These are phyloP conservation scores for Drosophila neocordata DNA, from an alignment of 1,140 invertebrate genomes.

Conservation along the genomic window DNA sequence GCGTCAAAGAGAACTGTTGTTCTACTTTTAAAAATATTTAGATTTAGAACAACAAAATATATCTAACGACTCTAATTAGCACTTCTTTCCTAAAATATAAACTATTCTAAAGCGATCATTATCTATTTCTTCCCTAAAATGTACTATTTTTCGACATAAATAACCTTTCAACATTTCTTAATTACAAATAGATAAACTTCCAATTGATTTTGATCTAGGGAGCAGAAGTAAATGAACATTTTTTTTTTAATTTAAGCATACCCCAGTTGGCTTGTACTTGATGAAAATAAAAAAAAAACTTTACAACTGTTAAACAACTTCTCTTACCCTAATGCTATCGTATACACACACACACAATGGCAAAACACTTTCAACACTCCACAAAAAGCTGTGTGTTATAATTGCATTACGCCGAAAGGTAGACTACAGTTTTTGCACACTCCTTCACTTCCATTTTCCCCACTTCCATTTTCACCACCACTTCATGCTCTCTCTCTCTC, in stretches of 20 bases:
- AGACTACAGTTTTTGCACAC: slow-evolving; percentile 46
- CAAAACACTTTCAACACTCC: slow-evolving; percentile 20
- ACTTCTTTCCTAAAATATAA: no score
- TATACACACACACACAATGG: not conserved
- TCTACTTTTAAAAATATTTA: no score
- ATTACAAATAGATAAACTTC: not conserved
- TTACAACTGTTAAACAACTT: not conserved
- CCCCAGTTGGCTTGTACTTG: not conserved
- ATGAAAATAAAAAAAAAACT: not conserved
- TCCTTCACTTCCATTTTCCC: not conserved
- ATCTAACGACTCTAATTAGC: no score
- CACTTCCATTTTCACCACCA: not conserved
- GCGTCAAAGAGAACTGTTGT: no score
- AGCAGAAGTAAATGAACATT: not conserved
- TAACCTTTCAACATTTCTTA: no score
- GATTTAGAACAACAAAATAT: no score
- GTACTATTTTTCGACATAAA: no score
- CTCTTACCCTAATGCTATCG: not conserved
- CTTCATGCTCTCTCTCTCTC: not conserved
- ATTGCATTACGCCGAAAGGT: slow-evolving; percentile 71
- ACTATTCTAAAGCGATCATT: no score
- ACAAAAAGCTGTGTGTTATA: slow-evolving; percentile 46
- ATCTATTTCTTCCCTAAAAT: no score
- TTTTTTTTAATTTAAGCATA: not conserved
- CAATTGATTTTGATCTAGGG: not conserved